phyloP scores from a whole-genome alignment of 2,113 vertebrate genomes.

The Willisornis vidua region DNA sequence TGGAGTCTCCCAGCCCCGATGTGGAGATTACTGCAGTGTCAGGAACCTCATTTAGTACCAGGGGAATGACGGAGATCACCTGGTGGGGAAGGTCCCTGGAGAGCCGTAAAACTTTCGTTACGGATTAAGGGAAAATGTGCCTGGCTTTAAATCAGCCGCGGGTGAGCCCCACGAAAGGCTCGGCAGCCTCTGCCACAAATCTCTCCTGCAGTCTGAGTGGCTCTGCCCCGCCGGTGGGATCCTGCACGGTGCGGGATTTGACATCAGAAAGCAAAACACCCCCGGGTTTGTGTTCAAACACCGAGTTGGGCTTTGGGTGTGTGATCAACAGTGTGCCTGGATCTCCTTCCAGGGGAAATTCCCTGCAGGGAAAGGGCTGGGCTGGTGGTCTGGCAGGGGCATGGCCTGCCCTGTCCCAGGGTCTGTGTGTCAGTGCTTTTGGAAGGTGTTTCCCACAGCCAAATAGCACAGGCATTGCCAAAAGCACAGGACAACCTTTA shows the following conservation, averaged over 20 bases:
- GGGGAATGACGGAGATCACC: slow-evolving; percentile 1
- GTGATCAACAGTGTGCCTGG: background rate
- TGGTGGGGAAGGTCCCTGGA: background rate
- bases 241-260: background rate
- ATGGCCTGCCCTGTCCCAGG: rapidly evolving
- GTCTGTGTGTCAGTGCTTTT: background rate
- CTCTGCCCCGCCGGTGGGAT: rapidly evolving
- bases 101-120: background rate
- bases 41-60: slow-evolving; percentile 40
- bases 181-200: background rate
- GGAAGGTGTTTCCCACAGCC: background rate
- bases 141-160: background rate
- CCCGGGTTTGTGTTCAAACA: background rate
- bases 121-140: background rate
- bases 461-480: background rate
- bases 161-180: background rate
- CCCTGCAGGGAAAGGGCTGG: background rate
- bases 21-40: slow-evolving; percentile 14
- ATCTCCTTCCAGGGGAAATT: background rate
- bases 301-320: background rate
- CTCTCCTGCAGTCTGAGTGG: background rate
- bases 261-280: no score
- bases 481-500: background rate
- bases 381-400: background rate
- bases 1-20: background rate